These are phyloP conservation scores for Pteruthius melanotis DNA, from an alignment of 2,113 vertebrate genomes.

Conservation along the genomic window DNA sequence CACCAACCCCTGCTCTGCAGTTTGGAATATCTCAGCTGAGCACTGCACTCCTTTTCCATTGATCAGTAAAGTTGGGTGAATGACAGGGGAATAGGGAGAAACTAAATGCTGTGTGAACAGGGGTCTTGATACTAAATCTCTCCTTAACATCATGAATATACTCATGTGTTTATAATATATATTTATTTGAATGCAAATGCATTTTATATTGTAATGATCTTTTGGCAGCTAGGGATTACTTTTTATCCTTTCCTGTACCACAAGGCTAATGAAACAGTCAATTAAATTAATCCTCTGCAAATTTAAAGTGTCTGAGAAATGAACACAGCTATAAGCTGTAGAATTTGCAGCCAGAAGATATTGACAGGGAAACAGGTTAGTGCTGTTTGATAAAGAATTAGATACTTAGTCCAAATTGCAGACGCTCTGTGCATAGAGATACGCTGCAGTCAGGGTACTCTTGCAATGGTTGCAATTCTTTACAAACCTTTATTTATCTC, in stretches of 20 bases:
- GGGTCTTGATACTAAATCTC: not conserved
- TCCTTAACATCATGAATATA: not conserved
- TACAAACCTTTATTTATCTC: not conserved
- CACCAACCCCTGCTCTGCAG: not conserved
- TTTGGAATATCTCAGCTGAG: not conserved
- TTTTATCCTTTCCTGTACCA: conserved; percentile 33
- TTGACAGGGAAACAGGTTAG: conserved; percentile 1
- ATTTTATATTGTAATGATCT: not conserved
- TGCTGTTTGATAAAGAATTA: conserved; percentile 27
- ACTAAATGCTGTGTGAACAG: not conserved
- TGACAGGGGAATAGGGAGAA: not conserved
- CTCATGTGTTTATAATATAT: not conserved
- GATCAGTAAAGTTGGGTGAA: not conserved
- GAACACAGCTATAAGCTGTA: not conserved
- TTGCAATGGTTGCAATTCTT: not conserved
- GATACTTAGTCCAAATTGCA: not conserved
- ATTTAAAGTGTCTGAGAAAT: conserved; percentile 30
- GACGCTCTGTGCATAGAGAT: not conserved
- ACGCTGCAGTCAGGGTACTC: not conserved
- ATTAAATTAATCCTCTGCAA: conserved; percentile 58
- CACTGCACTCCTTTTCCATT: not conserved
- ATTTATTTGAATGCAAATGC: not conserved
- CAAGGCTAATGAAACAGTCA: conserved; percentile 44
- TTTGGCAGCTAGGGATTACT: not conserved
- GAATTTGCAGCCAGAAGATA: conserved; percentile 5